These are phyloP conservation scores for Cyanocitta stelleri DNA, from an alignment of 2,113 vertebrate species.

Conservation along the genomic window DNA sequence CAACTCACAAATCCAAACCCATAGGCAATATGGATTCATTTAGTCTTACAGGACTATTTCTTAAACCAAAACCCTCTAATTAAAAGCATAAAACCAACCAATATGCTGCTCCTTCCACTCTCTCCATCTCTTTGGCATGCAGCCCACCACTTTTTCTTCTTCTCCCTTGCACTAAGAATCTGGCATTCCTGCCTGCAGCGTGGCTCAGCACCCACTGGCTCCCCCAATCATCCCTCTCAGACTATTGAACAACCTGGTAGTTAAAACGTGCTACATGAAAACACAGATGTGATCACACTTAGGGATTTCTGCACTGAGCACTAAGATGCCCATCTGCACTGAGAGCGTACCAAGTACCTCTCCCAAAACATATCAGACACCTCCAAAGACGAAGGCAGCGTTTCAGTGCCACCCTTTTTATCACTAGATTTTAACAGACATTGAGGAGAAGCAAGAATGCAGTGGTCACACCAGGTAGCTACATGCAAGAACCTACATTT, in stretches of 20 bases:
- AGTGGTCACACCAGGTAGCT: background rate
- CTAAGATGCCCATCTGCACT: background rate
- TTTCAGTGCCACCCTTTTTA: background rate
- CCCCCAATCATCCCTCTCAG: background rate
- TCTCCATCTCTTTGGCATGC: background rate
- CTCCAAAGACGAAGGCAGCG: background rate
- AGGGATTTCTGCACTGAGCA: background rate
- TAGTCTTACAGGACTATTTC: background rate
- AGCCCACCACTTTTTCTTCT: background rate
- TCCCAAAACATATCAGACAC: background rate
- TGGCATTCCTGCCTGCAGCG: background rate
- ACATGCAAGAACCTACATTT: background rate
- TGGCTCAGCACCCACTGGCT: background rate
- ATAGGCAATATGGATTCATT: background rate
- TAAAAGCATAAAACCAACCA: background rate
- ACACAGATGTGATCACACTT: background rate
- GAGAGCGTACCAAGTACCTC: background rate
- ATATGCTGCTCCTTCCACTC: background rate
- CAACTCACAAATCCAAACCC: background rate
- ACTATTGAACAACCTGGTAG: background rate
- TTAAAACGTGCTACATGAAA: background rate
- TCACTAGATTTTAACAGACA: background rate
- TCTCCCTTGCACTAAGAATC: background rate
- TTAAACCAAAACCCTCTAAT: background rate
- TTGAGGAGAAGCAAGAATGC: background rate